Conservation (phyloP, 2,888 invertebrate genomes). For the Phyllotreta striolata region DNA sequence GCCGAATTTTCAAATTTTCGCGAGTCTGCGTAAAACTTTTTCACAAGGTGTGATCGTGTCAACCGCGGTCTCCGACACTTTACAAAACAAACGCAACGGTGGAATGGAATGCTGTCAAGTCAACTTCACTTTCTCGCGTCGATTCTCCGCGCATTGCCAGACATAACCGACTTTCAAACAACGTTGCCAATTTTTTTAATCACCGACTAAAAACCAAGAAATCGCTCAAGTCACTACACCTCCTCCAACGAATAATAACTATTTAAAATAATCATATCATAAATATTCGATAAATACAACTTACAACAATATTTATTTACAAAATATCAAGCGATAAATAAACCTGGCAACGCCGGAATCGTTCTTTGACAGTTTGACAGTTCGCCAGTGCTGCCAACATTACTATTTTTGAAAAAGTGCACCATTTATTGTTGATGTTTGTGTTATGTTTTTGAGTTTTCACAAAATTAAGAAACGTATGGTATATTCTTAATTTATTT, state of each 20-base stretch:
- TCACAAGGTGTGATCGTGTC: constrained; percentile 36
- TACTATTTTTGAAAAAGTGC: constrained; percentile 3
- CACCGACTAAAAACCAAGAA: not conserved
- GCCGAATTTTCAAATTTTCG: constrained; percentile 39
- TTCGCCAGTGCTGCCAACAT: constrained; percentile 15
- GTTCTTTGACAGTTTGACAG: constrained; percentile 7
- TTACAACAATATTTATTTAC: not conserved
- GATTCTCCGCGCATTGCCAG: constrained; percentile 26
- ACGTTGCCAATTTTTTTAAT: not conserved
- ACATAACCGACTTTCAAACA: constrained; percentile 18
- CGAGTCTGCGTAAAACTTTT: constrained; percentile 39
- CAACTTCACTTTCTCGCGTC: constrained; percentile 25
- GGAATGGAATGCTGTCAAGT: constrained; percentile 36
- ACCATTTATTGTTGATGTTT: constrained; percentile 3
- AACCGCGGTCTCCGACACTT: constrained; percentile 31
- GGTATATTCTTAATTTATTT: too few species aligned
- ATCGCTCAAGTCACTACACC: not conserved
- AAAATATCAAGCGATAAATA: not conserved
- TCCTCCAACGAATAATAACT: too few species aligned
- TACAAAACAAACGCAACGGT: constrained; percentile 35
- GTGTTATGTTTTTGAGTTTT: not conserved
- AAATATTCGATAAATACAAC: not conserved
- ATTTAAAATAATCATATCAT: too few species aligned
- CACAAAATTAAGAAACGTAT: not conserved
- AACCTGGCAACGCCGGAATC: constrained; percentile 7